Percentiles rank a stretch among this genome's conserved stretches.
phyloP scores from a whole-genome alignment of 1,140 invertebrate species.

The Eriocheir sinensis region DNA sequence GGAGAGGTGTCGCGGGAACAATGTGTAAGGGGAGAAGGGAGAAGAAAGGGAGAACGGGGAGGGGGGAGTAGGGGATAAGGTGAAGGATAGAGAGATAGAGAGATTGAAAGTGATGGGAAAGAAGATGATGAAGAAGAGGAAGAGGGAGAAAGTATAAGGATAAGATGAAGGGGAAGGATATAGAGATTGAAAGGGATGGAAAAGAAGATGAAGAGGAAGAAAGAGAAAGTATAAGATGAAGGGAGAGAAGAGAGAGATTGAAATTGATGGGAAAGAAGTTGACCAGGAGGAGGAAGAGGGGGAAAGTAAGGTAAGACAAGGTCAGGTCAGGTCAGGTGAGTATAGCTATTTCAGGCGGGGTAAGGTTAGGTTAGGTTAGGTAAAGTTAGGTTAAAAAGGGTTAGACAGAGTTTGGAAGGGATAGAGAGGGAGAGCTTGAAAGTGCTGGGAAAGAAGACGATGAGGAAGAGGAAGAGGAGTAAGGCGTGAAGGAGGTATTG shows the following conservation, averaged over 20 bases:
- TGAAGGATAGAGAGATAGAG: background rate
- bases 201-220: background rate
- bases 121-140: background rate
- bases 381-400: too few species aligned
- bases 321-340: too few species aligned
- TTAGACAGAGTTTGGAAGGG: background rate
- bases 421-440: background rate
- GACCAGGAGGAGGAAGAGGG: background rate
- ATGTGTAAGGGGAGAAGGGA: background rate
- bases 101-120: background rate
- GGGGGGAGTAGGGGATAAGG: background rate
- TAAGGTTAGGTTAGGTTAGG: too few species aligned
- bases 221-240: background rate
- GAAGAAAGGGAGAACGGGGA: background rate
- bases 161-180: background rate
- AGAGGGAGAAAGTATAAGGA: background rate
- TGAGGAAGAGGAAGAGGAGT: background rate
- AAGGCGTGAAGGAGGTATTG: background rate
- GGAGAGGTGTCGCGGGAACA: background rate
- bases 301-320: too few species aligned
- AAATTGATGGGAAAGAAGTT: background rate
- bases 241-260: background rate
- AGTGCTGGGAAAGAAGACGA: background rate
- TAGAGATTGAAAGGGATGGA: too few species aligned
- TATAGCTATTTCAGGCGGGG: too few species aligned